Evolutionary conservation across 2,797 vertebrate species (phyloP), one percentile per base, ranked within the genome.

Genomic region (Melanotaenia maccullochi): DNA sequence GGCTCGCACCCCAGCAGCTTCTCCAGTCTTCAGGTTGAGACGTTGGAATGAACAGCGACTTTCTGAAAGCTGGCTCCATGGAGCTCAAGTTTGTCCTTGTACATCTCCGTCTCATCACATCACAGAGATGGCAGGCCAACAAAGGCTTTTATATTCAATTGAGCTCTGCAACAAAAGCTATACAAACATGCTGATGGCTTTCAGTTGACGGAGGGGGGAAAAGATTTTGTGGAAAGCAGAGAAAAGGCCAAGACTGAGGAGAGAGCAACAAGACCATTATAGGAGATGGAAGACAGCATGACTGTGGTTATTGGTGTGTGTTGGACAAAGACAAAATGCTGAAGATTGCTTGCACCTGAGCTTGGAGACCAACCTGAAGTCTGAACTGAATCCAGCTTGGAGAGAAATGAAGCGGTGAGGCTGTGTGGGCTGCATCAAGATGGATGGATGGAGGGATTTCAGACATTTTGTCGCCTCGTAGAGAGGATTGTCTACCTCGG

Each of bases 21-120:
- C 68, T 62, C 59, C 52, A 71, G 72, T 74, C 65, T 73, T 71
- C 73, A 76, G 83, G 77, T 76, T 75, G 73, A 81, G 76, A 63
- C 28, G 47, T 67, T 84, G 13, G 55, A 83, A 76, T 54, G 75
- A 81, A 66, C 81, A 58, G 76, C 65, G 77, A 75, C 76, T 84
- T 85, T 75, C 62, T 76, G 56, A 80, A 84, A 86, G 78, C 83
- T 13, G 68, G 79, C 81, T 87, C 79, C 71, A 42, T n/a, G n/a
- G 84, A 91, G 85, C 88, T 89, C 79, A 85, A 85, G 83, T 90
- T 88, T 84, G 88, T 91, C 89, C 86, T 84, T 83, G 81, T 75
- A 86, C 83, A 65, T 85, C 84, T 84, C 77, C 66, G 73, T 90
- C 82, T 87, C 74, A 65, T 82, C 86, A 68, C 82, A 86, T 90